phyloP scores from a whole-genome alignment of 2,888 invertebrate genomes.

The Drosophila fungiperda region DNA sequence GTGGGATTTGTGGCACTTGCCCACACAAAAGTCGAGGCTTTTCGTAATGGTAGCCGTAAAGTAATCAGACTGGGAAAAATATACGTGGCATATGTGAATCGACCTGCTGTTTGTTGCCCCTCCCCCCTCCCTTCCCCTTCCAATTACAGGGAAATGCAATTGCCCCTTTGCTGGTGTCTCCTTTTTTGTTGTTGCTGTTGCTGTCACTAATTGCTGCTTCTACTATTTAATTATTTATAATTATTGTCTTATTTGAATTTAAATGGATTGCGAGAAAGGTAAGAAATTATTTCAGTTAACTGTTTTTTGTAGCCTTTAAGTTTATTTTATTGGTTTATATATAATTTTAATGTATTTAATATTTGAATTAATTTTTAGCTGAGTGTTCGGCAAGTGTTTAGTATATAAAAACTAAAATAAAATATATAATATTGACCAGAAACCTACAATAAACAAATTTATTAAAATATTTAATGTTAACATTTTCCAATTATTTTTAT shows the following conservation, averaged over 20 bases:
- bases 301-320: accelerated
- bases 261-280: background rate
- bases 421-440: too few species aligned
- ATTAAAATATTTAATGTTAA: background rate
- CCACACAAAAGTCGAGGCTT: constrained; percentile 27
- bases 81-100: background rate
- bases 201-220: constrained; percentile 15
- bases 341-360: accelerated
- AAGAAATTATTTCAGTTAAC: background rate
- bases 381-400: too few species aligned
- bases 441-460: too few species aligned
- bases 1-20: constrained; percentile 81
- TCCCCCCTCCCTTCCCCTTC: background rate
- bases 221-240: constrained; percentile 17
- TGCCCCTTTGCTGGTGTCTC: background rate
- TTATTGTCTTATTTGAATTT: background rate
- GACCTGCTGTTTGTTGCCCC: constrained; percentile 8
- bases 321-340: background rate
- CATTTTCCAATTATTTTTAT: background rate
- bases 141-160: constrained; percentile 36
- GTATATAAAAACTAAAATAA: too few species aligned
- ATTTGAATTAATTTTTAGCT: too few species aligned
- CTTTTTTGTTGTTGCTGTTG: background rate
- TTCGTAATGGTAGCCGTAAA: constrained; percentile 20
- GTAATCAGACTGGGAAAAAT: background rate